Evolutionary conservation across 53 echinoderm and acorn worm genomes (phyloP), one percentile per base, ranked within the genome.

Genomic region (Arbacia lixula): DNA sequence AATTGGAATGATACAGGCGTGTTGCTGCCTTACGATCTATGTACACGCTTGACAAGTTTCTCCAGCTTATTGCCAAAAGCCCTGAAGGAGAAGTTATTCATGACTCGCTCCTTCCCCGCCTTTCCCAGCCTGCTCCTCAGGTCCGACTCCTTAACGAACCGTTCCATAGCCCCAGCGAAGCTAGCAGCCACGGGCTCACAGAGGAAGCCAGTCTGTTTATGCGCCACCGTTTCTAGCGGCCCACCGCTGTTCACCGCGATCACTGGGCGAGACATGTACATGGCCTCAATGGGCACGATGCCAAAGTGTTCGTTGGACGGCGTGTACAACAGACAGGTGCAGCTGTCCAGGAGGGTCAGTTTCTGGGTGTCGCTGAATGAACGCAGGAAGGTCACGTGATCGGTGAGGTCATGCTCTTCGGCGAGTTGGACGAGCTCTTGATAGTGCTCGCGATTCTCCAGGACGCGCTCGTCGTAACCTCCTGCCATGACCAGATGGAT

Each of bases 231-330:
- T 60, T 98, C 98, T 14, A 98, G 86, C 22, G 98, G 98, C 3
- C 98, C 98, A 0, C 98, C 98, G 60, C 94, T 98, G 60, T 94
- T 95, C 10, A 99, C 99, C 0, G 99, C 99, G 22, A 99, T 91
- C 8, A 99, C 99, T 1, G 99, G 99, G 3, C 95, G 90, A 19
- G 84, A 83, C 92, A 91, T 91, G 82, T 98, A 98, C 99, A 98
- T 98, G 22, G 99, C 94, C 52, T 98, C 99, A 17, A 98, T 94
- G 0, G 99, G 99, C 0, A 98, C 99, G 12, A 98, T 98, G 21
- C 99, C 99, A 68, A 98, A 98, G 53, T 98, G 99, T 76, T 98
- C 99, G 53, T 92, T 92, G 32, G 92, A 92, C 9, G 99, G 99
- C 0, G 99, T 98, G 78, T 98, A 98, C 4, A 98, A 82, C 27